These are phyloP conservation scores for Malachius bipustulatus DNA, from an alignment of 2,888 invertebrate genomes.

Conservation along the genomic window DNA sequence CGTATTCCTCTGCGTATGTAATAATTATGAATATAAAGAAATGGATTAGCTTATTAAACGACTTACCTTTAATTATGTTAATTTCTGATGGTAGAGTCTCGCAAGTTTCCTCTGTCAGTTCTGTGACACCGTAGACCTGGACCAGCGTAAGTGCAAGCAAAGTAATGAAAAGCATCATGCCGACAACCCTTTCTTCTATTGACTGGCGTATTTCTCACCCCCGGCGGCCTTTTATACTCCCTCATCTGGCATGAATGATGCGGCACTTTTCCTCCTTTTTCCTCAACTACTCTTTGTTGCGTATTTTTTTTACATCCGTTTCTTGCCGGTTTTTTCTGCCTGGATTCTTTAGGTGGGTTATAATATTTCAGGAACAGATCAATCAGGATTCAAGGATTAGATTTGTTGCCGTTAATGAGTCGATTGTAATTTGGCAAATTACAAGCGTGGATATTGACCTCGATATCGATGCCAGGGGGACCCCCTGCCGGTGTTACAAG, in stretches of 20 bases:
- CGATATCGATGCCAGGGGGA: conserved; percentile 5
- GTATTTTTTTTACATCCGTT: no score
- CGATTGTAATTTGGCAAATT: conserved; percentile 12
- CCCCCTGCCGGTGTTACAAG: conserved; percentile 18
- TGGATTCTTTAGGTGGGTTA: no score
- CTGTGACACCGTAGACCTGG: conserved; percentile 25
- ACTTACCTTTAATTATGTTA: conserved; percentile 73
- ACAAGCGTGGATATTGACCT: conserved; percentile 17
- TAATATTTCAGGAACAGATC: no score
- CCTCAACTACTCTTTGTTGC: no score
- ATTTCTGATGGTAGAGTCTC: conserved; percentile 79
- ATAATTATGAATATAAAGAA: not conserved
- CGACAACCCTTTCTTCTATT: conserved; percentile 13
- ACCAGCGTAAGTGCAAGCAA: no score
- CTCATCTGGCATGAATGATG: not conserved
- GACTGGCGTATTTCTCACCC: conserved; percentile 13
- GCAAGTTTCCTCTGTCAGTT: conserved; percentile 57
- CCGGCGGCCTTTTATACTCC: conserved; percentile 18
- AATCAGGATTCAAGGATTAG: no score
- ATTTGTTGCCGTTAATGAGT: conserved; percentile 8
- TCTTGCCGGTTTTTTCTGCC: no score
- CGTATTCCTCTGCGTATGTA: conserved; percentile 73
- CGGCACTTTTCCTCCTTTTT: no score
- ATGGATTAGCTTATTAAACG: not conserved
- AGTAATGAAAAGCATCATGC: no score